Evolutionary conservation across 2,888 invertebrate species (phyloP).

Genomic region (Trilocha varians): DNA sequence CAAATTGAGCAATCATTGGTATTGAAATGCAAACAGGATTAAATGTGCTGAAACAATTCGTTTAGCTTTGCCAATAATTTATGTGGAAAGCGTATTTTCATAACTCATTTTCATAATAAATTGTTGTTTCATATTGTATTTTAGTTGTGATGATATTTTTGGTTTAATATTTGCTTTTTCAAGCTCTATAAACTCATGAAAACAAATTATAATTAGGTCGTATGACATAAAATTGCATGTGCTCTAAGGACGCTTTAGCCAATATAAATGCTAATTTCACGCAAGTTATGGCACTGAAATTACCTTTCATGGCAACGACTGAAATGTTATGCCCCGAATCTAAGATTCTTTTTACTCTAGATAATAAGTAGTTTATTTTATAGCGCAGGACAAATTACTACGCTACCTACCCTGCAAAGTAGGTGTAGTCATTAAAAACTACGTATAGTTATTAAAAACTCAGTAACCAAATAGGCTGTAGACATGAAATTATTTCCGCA

Average conservation of each 20-base stretch:
- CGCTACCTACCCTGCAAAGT: too few species aligned
- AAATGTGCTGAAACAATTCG: background rate
- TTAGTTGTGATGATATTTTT: too few species aligned
- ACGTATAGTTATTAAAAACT: too few species aligned
- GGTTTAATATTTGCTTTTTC: too few species aligned
- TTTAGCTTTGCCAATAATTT: background rate
- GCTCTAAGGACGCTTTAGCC: conserved; percentile 29
- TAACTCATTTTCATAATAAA: too few species aligned
- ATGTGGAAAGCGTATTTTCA: too few species aligned
- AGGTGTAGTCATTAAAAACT: too few species aligned
- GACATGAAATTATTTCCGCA: background rate
- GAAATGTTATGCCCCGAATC: too few species aligned
- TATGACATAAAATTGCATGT: conserved; percentile 8
- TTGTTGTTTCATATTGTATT: too few species aligned
- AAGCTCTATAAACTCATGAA: background rate
- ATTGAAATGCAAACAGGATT: background rate
- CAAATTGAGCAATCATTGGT: background rate
- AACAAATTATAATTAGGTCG: background rate
- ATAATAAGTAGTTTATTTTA: too few species aligned
- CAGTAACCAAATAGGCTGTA: background rate
- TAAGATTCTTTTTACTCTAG: too few species aligned
- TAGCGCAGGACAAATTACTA: too few species aligned
- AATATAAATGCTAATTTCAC: conserved; percentile 60
- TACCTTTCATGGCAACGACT: background rate
- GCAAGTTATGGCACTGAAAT: background rate